These are phyloP conservation scores for Dolichotis patagonum DNA, from an alignment of 2,113 vertebrate genomes.

Conservation along the genomic window DNA sequence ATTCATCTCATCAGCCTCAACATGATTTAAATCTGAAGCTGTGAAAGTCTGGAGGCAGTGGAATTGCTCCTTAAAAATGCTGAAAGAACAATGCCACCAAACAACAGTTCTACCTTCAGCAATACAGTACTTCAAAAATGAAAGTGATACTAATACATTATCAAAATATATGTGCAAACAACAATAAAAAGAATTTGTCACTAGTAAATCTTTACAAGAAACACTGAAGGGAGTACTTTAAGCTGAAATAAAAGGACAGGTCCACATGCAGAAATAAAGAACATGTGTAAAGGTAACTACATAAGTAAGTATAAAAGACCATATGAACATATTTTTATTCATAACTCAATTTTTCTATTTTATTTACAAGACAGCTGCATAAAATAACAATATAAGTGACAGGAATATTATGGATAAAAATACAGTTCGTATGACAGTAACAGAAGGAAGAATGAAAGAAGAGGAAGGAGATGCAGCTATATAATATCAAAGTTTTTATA, in stretches of 20 bases:
- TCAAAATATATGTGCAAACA: constrained; percentile 17
- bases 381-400: constrained; percentile 32
- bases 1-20: not conserved
- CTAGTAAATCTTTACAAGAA: constrained; percentile 25
- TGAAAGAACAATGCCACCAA: not conserved
- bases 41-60: not conserved
- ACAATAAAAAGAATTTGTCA: not conserved
- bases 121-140: constrained; percentile 10
- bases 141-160: constrained; percentile 26
- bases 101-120: not conserved
- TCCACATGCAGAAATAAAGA: constrained; percentile 8
- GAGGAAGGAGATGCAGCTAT: not conserved
- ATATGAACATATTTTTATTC: constrained; percentile 29
- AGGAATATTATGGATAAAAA: not conserved
- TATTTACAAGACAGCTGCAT: constrained; percentile 53
- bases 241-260: constrained; percentile 34
- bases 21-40: not conserved
- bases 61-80: not conserved
- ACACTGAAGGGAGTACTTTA: constrained; percentile 12
- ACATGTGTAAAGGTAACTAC: not conserved
- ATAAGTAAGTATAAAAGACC: constrained; percentile 50
- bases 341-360: not conserved
- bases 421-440: constrained; percentile 29
- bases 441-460: not conserved
- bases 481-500: constrained; percentile 29